Conservation (phyloP, 2,113 vertebrate species). For the Brachionichthys hirsutus region DNA sequence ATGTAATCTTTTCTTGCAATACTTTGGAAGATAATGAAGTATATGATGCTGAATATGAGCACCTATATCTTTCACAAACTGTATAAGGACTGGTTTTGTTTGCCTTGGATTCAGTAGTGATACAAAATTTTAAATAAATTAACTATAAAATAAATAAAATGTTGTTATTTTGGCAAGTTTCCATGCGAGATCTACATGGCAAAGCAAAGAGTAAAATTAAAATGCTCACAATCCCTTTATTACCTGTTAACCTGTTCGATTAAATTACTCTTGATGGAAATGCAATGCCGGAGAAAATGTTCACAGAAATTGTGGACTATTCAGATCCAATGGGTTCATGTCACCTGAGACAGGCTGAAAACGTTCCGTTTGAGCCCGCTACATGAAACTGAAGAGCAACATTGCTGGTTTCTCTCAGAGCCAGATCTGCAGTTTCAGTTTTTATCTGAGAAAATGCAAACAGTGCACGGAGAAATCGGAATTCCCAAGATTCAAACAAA, state of each 20-base stretch:
- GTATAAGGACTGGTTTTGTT: neutral
- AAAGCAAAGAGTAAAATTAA: constrained; percentile 12
- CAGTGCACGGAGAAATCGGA: constrained; percentile 41
- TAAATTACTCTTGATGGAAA: constrained; percentile 28
- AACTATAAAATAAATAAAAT: too few relatives aligned
- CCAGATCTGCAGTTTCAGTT: constrained; percentile 28
- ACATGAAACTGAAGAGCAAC: constrained; percentile 30
- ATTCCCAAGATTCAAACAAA: constrained; percentile 35
- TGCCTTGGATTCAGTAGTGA: constrained; percentile 2
- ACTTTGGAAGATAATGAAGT: too few relatives aligned
- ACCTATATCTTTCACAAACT: neutral
- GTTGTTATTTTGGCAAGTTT: neutral
- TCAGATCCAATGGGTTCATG: constrained; percentile 38
- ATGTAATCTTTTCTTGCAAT: too few relatives aligned
- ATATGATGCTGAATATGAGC: too few relatives aligned
- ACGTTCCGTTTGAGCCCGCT: constrained; percentile 27
- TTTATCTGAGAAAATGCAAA: constrained; percentile 48
- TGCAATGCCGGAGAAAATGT: constrained; percentile 29
- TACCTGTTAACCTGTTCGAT: constrained; percentile 26
- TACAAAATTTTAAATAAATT: too few relatives aligned
- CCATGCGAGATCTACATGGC: constrained; percentile 8
- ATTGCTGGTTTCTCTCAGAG: constrained; percentile 33
- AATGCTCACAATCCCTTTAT: constrained; percentile 7
- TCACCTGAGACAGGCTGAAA: constrained; percentile 57
- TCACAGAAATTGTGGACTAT: constrained; percentile 9